phyloP scores from a whole-genome alignment of 2,797 vertebrate genomes.

The Brachyalestes nurse region DNA sequence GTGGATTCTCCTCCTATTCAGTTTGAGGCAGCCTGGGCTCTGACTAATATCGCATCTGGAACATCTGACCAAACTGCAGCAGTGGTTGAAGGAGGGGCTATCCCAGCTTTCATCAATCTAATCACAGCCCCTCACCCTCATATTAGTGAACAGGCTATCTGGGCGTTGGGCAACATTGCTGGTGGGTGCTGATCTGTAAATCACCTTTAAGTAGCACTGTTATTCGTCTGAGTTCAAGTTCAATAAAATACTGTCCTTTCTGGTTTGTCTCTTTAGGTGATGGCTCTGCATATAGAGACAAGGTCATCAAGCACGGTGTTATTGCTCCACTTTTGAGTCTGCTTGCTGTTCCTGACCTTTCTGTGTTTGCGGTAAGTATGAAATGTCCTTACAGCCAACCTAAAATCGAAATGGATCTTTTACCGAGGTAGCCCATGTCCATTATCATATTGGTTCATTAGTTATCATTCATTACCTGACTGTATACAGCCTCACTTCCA shows the following conservation, averaged over 20 bases:
- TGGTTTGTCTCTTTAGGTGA: slow-evolving; percentile 80
- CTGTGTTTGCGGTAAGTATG: slow-evolving; percentile 84
- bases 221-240: too few relatives aligned
- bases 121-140: slow-evolving; percentile 89
- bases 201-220: neutral
- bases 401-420: neutral
- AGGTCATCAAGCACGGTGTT: slow-evolving; percentile 94
- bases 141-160: slow-evolving; percentile 96
- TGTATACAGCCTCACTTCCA: too few relatives aligned
- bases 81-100: slow-evolving; percentile 90
- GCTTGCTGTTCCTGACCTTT: slow-evolving; percentile 88
- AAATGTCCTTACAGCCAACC: neutral
- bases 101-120: slow-evolving; percentile 90
- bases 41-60: slow-evolving; percentile 97
- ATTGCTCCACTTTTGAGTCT: slow-evolving; percentile 86
- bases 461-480: too few relatives aligned
- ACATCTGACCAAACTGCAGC: slow-evolving; percentile 92
- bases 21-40: slow-evolving; percentile 96
- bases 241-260: neutral
- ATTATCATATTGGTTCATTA: too few relatives aligned
- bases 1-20: slow-evolving; percentile 87
- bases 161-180: slow-evolving; percentile 97
- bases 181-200: slow-evolving; percentile 73
- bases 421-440: too few relatives aligned
- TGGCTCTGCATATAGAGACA: slow-evolving; percentile 89